Percentiles rank a stretch among this genome's conserved stretches.
Evolutionary conservation across 2,888 invertebrate species (phyloP).

Genomic region (Cacoxenus indagator): DNA sequence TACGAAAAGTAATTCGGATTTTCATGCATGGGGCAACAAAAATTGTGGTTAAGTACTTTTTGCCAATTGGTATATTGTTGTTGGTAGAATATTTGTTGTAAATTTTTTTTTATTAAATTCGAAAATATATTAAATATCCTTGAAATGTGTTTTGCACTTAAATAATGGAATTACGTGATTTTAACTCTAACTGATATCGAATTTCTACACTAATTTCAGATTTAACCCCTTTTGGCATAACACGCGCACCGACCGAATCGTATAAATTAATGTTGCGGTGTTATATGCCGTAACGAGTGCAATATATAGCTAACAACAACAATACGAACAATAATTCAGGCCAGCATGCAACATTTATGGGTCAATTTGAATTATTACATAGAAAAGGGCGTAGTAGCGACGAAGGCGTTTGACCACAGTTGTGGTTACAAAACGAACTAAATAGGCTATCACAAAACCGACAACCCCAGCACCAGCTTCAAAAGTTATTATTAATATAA

Average conservation of each 20-base stretch:
- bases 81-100: no score
- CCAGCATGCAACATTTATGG: conserved; percentile 19
- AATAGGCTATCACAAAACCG: conserved; percentile 35
- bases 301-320: neutral
- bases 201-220: conserved; percentile 5
- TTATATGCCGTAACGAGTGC: neutral
- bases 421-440: neutral
- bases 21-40: no score
- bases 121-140: no score
- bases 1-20: no score
- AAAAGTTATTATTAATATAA: no score
- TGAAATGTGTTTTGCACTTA: no score
- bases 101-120: no score
- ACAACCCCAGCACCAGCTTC: conserved; percentile 21
- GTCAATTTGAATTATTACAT: conserved; percentile 13
- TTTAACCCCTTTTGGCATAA: neutral
- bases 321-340: neutral
- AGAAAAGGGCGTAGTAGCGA: neutral
- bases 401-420: conserved; percentile 9
- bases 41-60: no score
- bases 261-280: neutral
- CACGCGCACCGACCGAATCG: neutral
- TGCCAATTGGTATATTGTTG: no score
- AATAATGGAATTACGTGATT: neutral
- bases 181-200: neutral